Conservation (phyloP, 35 echinoderm and acorn worm genomes). For the Apostichopus californicus region DNA sequence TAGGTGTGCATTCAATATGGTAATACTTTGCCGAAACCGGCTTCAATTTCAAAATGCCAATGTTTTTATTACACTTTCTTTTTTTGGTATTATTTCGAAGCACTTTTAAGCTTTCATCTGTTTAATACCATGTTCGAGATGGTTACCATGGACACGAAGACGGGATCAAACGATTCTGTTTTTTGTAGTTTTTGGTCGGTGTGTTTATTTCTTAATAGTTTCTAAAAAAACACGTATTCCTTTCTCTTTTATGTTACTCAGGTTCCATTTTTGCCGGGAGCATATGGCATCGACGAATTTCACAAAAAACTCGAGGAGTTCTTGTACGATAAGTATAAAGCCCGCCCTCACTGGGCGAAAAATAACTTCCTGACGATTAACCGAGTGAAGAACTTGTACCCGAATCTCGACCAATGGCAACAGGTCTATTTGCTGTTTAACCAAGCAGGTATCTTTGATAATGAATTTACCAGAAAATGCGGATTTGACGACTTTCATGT, state of each 20-base stretch:
- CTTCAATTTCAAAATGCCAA: not conserved
- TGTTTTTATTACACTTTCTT: not conserved
- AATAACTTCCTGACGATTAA: conserved; percentile 88
- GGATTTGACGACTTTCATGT: conserved; percentile 90
- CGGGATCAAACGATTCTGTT: not conserved
- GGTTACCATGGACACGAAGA: not conserved
- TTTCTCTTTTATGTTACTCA: conserved; percentile 39
- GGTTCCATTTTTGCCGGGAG: conserved; percentile 88
- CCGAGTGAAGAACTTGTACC: conserved; percentile 74
- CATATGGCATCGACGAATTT: conserved; percentile 92
- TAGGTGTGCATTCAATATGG: not conserved
- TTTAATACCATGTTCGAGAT: not conserved
- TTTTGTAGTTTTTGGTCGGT: not conserved
- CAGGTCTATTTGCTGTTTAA: conserved; percentile 84
- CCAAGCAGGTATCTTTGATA: conserved; percentile 75
- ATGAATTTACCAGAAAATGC: conserved; percentile 91
- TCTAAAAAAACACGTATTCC: not conserved
- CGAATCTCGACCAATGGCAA: conserved; percentile 80
- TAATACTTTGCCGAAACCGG: not conserved
- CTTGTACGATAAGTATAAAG: conserved; percentile 73
- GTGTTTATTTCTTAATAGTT: not conserved
- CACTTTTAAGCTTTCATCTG: not conserved
- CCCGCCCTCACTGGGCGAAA: conserved; percentile 92
- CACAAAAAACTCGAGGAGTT: conserved; percentile 85
- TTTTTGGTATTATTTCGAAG: not conserved